phyloP scores from a whole-genome alignment of 35 echinoderm and acorn worm species.

The Holothuria glaberrima region DNA sequence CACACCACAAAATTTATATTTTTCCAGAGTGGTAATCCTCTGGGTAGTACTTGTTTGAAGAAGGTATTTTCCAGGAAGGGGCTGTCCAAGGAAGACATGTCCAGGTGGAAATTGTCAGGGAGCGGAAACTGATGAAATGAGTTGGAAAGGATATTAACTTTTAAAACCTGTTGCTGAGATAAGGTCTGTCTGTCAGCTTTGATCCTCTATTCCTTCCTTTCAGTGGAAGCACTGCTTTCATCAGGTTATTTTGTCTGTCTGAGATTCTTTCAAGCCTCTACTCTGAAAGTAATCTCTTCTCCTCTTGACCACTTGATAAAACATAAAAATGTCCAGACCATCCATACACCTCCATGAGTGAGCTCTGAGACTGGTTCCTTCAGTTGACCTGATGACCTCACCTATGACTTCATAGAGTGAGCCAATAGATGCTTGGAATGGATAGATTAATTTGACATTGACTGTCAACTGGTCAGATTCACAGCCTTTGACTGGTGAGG shows the following conservation, averaged over 20 bases:
- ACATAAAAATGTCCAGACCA: constrained; percentile 45
- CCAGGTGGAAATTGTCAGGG: no score
- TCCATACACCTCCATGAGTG: constrained; percentile 59
- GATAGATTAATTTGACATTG: constrained; percentile 26
- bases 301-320: neutral
- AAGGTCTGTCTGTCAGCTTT: no score
- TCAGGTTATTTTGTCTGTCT: neutral
- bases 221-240: no score
- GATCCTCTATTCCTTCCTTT: no score
- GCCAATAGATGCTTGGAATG: constrained; percentile 17
- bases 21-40: no score
- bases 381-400: neutral
- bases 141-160: no score
- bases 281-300: constrained; percentile 19
- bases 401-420: constrained; percentile 51
- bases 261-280: neutral
- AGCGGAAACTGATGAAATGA: no score
- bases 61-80: no score
- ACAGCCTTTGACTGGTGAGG: constrained; percentile 1
- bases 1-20: no score
- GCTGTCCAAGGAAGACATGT: no score
- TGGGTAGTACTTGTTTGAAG: no score
- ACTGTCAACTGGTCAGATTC: neutral
- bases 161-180: no score
- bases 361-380: neutral